Percentiles rank a stretch among this genome's conserved stretches.
These are phyloP conservation scores for Nomada ruficornis DNA, from an alignment of 2,888 invertebrate species.

Conservation along the genomic window DNA sequence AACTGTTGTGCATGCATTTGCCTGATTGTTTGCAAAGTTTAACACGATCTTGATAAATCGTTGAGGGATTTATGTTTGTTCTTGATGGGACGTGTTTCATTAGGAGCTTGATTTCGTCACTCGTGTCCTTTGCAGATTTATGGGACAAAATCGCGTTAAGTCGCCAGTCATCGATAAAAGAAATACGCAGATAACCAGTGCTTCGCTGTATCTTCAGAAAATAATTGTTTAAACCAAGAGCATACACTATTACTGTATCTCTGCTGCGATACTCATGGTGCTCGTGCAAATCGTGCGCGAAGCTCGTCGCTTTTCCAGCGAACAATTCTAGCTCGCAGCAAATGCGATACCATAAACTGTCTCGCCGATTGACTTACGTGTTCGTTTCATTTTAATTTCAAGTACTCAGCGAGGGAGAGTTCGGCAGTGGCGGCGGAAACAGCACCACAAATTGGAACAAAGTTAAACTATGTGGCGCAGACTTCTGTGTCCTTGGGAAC, in stretches of 20 bases:
- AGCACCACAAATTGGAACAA: constrained; percentile 83
- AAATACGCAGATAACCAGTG: background rate
- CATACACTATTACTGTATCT: no score
- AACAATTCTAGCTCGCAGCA: background rate
- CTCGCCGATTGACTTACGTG: no score
- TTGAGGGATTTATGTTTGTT: constrained; percentile 5
- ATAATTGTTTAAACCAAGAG: no score
- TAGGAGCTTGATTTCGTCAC: no score
- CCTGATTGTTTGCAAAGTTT: constrained; percentile 4
- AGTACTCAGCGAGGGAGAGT: constrained; percentile 92
- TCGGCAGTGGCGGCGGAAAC: constrained; percentile 85
- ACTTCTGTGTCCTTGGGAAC: constrained; percentile 91
- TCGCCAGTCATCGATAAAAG: background rate
- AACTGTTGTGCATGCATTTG: background rate
- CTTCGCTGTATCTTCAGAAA: no score
- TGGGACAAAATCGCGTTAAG: background rate
- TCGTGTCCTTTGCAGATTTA: background rate
- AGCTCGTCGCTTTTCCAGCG: no score
- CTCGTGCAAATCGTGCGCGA: background rate
- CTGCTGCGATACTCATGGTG: no score
- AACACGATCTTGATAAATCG: constrained; percentile 20
- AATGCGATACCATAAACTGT: no score
- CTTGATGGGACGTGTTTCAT: background rate
- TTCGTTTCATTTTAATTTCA: constrained; percentile 62
- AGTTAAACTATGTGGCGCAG: constrained; percentile 90